Conservation (phyloP, 2,113 vertebrate genomes). For the Ardeotis arabs region DNA sequence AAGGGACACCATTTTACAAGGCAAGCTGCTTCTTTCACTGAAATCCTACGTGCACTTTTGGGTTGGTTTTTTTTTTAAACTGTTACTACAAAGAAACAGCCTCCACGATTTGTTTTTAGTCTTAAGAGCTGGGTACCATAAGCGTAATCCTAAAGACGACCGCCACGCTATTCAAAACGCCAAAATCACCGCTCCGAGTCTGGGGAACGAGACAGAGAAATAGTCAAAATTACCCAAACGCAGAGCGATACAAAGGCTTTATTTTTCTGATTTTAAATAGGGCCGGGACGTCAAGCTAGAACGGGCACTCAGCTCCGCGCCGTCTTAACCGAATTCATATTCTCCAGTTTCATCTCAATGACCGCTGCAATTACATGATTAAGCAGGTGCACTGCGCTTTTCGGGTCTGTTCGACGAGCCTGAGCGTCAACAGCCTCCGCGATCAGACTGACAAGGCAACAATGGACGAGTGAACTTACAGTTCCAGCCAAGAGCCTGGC, state of each 20-base stretch:
- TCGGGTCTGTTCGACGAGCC: neutral
- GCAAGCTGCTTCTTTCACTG: neutral
- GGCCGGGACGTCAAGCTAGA: neutral
- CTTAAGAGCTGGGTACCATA: neutral
- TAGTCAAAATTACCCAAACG: neutral
- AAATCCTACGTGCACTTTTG: rapidly evolving
- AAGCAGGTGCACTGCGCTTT: slow-evolving; percentile 22
- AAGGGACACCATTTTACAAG: neutral
- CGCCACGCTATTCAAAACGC: no score
- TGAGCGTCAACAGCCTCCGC: neutral
- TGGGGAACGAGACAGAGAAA: neutral
- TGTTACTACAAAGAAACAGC: neutral
- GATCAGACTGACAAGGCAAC: neutral
- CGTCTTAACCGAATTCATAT: neutral
- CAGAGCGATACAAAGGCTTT: neutral
- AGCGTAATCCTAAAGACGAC: neutral
- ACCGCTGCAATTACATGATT: neutral
- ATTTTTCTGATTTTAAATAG: neutral
- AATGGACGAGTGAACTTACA: neutral
- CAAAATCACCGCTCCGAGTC: rapidly evolving
- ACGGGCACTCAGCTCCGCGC: neutral
- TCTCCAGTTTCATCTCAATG: neutral
- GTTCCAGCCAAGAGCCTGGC: neutral
- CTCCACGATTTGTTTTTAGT: neutral
- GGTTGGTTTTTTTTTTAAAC: neutral